A percentile compares a stretch with the other conserved stretches of the same genome.
These are phyloP conservation scores for Orchestia grillus DNA, from an alignment of 1,140 invertebrate species.

Conservation along the genomic window DNA sequence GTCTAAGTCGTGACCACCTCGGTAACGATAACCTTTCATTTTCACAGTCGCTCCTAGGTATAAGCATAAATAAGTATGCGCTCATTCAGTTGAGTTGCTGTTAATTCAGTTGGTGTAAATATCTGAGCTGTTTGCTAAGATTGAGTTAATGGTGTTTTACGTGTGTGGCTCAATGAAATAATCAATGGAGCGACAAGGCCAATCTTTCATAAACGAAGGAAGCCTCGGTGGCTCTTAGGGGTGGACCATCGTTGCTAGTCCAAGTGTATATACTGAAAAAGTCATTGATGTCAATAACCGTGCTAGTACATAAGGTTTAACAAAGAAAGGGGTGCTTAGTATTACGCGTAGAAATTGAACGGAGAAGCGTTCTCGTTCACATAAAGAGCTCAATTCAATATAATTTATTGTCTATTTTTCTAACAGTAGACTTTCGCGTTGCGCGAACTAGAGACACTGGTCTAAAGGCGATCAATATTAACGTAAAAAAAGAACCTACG, in stretches of 20 bases:
- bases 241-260: background rate
- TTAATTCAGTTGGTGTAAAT: too few species aligned
- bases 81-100: too few species aligned
- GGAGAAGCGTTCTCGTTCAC: background rate
- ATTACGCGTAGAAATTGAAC: background rate
- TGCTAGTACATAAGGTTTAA: background rate
- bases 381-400: constrained; percentile 11
- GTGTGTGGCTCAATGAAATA: background rate
- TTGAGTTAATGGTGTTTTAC: background rate
- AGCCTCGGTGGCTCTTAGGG: background rate
- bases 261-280: background rate
- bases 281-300: constrained; percentile 25
- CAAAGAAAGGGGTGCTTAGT: background rate
- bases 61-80: too few species aligned
- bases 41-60: too few species aligned
- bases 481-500: background rate
- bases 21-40: too few species aligned
- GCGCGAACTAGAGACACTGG: background rate
- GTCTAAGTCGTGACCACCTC: too few species aligned
- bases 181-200: background rate
- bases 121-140: background rate
- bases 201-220: background rate
- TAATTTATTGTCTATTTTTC: constrained; percentile 1
- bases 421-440: background rate
- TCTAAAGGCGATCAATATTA: background rate